Evolutionary conservation across 1,140 invertebrate genomes (phyloP).

Genomic region (Scaptomyza graminum): DNA sequence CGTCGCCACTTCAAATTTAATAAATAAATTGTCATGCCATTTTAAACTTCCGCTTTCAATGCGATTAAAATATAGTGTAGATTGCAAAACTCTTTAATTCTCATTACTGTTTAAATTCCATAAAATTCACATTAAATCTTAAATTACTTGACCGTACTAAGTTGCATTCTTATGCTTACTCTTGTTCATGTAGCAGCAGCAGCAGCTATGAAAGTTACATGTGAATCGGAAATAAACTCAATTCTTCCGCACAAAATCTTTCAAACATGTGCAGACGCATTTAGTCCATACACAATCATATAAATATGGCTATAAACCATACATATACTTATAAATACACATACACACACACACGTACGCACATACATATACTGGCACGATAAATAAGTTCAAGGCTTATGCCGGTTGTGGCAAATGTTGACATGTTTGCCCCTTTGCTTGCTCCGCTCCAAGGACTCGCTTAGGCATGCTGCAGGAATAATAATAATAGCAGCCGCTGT

Average conservation of each 20-base stretch:
- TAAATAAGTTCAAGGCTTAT: slow-evolving; percentile 57
- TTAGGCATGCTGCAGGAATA: slow-evolving; percentile 58
- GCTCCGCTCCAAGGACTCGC: slow-evolving; percentile 41
- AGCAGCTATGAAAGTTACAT: slow-evolving; percentile 28
- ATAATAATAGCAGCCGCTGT: slow-evolving; percentile 55
- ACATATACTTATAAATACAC: background rate
- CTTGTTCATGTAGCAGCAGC: slow-evolving; percentile 1
- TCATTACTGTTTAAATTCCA: no score
- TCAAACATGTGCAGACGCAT: slow-evolving; percentile 38
- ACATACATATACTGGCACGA: slow-evolving; percentile 7
- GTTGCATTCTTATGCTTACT: slow-evolving; percentile 8
- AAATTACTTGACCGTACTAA: background rate
- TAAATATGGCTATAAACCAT: background rate
- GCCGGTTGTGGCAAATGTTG: slow-evolving; percentile 58
- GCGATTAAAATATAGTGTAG: no score
- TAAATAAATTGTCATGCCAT: slow-evolving; percentile 16
- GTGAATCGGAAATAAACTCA: slow-evolving; percentile 54
- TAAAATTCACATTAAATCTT: background rate
- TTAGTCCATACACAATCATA: slow-evolving; percentile 3
- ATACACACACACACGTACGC: no score
- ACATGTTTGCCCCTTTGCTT: slow-evolving; percentile 52
- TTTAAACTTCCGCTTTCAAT: background rate
- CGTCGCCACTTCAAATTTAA: slow-evolving; percentile 17
- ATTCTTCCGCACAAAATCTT: slow-evolving; percentile 53
- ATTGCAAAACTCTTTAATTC: no score